These are phyloP conservation scores for Congeria kusceri DNA, from an alignment of 2,888 invertebrate genomes.

Conservation along the genomic window DNA sequence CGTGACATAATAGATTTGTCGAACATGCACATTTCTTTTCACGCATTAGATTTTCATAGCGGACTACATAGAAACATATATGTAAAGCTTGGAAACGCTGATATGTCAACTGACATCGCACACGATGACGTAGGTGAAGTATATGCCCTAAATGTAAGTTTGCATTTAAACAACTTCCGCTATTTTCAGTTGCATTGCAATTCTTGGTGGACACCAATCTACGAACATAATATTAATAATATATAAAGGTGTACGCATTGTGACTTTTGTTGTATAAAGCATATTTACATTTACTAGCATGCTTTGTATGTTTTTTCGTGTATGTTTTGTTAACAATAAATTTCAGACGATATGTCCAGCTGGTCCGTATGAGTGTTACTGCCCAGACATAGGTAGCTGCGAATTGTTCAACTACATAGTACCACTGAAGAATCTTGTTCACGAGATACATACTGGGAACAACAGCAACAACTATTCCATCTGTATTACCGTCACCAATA, in stretches of 20 bases:
- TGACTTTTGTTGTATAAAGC: too few relatives aligned
- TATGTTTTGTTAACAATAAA: too few relatives aligned
- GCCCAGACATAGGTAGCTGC: constrained; percentile 65
- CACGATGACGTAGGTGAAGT: neutral
- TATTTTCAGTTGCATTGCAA: too few relatives aligned
- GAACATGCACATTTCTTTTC: constrained; percentile 59
- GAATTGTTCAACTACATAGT: constrained; percentile 48
- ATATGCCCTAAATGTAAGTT: too few relatives aligned
- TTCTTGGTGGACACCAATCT: too few relatives aligned
- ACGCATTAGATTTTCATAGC: constrained; percentile 65
- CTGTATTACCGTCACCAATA: constrained; percentile 67
- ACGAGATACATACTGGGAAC: constrained; percentile 52
- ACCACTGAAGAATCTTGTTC: constrained; percentile 50
- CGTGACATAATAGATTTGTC: constrained; percentile 66
- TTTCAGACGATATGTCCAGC: neutral
- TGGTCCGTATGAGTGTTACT: constrained; percentile 53
- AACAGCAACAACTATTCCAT: constrained; percentile 72
- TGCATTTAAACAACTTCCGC: too few relatives aligned
- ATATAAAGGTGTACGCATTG: too few relatives aligned
- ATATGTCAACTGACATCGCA: neutral
- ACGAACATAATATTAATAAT: too few relatives aligned
- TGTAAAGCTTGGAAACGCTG: constrained; percentile 49
- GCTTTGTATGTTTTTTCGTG: too few relatives aligned
- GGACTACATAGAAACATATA: constrained; percentile 59
- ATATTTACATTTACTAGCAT: too few relatives aligned